A percentile compares a stretch with the other conserved stretches of the same genome.
These are phyloP conservation scores for Sphenopsis melanotis DNA, from an alignment of 2,797 vertebrate species.

Conservation along the genomic window DNA sequence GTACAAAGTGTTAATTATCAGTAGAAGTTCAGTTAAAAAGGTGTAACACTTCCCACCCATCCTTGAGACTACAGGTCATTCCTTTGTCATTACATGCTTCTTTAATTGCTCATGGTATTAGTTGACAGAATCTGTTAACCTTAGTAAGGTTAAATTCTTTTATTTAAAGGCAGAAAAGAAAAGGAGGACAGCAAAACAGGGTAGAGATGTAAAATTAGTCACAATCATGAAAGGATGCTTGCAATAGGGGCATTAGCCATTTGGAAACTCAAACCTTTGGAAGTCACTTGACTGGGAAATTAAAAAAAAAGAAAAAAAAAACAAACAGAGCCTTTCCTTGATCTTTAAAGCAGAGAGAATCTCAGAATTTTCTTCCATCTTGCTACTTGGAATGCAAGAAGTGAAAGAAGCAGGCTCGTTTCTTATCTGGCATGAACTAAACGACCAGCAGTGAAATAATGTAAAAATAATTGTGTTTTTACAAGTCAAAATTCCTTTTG, in stretches of 20 bases:
- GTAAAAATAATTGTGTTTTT: not conserved
- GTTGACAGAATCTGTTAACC: not conserved
- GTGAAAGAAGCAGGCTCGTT: accelerated
- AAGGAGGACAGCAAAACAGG: not conserved
- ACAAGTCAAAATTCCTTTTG: not conserved
- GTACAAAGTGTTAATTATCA: not conserved
- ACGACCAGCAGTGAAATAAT: not conserved
- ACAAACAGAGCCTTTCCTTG: not conserved
- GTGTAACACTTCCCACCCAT: not conserved
- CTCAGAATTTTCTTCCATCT: not conserved
- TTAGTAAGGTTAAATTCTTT: not conserved
- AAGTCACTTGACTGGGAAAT: not conserved
- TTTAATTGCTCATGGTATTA: not conserved
- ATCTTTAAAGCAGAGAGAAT: not conserved
- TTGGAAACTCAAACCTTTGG: not conserved
- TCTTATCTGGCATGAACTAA: not conserved
- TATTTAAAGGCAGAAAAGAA: not conserved
- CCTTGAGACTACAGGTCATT: not conserved
- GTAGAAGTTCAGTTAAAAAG: not conserved
- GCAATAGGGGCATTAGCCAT: not conserved
- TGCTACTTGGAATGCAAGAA: not conserved
- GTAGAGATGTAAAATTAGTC: not conserved
- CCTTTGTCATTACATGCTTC: not conserved
- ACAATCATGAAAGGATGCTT: not conserved
- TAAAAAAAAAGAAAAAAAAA: not conserved